These are phyloP conservation scores for Hylaeus volcanicus DNA, from an alignment of 1,140 invertebrate species.

Conservation along the genomic window DNA sequence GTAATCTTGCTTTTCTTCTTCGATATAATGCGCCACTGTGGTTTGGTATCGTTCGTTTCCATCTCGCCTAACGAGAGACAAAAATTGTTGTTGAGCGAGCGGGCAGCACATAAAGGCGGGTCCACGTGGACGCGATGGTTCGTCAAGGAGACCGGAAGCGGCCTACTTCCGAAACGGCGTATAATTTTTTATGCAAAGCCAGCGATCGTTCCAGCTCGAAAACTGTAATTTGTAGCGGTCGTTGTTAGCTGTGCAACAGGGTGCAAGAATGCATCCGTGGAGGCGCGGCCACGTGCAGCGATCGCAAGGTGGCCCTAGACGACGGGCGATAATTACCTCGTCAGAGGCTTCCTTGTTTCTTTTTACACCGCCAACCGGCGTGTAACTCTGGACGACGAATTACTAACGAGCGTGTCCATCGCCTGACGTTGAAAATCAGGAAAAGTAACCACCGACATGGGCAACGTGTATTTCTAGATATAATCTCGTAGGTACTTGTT, in stretches of 20 bases:
- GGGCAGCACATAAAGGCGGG: slow-evolving; percentile 16
- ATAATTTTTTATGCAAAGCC: slow-evolving; percentile 51
- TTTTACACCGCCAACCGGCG: not conserved
- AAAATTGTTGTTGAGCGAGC: slow-evolving; percentile 19
- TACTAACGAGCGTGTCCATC: slow-evolving; percentile 23
- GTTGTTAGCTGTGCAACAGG: slow-evolving; percentile 22
- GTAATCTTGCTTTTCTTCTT: no score
- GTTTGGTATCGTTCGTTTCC: slow-evolving; percentile 3
- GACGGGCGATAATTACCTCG: slow-evolving; percentile 40
- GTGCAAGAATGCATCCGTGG: slow-evolving; percentile 20
- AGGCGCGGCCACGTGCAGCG: slow-evolving; percentile 23
- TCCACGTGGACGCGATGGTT: not conserved
- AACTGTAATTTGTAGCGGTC: slow-evolving; percentile 45
- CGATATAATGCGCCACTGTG: no score
- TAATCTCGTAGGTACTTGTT: no score
- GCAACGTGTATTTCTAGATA: no score
- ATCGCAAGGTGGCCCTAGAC: slow-evolving; percentile 35
- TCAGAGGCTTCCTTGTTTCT: slow-evolving; percentile 20
- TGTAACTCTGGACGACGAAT: slow-evolving; percentile 20
- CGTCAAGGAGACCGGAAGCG: slow-evolving; percentile 38
- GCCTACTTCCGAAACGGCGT: slow-evolving; percentile 50
- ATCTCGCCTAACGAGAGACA: slow-evolving; percentile 17
- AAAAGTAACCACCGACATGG: not conserved
- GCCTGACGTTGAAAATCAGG: not conserved
- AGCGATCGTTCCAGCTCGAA: slow-evolving; percentile 45